These are phyloP conservation scores for Liparis tanakae DNA, from an alignment of 2,797 vertebrate genomes.

Conservation along the genomic window DNA sequence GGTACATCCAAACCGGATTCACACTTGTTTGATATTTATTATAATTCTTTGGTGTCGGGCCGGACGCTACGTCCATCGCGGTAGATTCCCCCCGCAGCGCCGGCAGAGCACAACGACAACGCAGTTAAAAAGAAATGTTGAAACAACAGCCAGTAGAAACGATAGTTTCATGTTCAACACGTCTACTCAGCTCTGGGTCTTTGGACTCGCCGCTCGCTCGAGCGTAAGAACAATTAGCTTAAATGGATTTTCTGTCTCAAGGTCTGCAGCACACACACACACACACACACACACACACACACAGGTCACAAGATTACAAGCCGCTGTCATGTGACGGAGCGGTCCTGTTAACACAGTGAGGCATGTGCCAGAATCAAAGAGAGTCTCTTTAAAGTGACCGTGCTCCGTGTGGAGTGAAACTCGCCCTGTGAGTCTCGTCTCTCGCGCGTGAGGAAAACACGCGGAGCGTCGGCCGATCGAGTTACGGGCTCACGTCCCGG, in stretches of 20 bases:
- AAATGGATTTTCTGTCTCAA: conserved; percentile 60
- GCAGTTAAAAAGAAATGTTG: not conserved
- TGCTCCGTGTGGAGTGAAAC: conserved; percentile 34
- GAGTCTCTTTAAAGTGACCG: conserved; percentile 43
- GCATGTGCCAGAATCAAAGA: conserved; percentile 32
- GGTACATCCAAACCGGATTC: no score
- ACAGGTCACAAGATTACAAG: conserved; percentile 59
- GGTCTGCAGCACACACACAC: conserved; percentile 31
- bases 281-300: not conserved
- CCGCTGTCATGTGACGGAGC: conserved; percentile 42
- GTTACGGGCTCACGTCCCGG: conserved; percentile 44
- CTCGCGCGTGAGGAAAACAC: conserved; percentile 47
- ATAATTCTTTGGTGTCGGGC: conserved; percentile 10
- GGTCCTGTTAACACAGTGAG: conserved; percentile 16
- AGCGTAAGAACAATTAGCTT: conserved; percentile 50
- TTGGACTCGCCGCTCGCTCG: conserved; percentile 11
- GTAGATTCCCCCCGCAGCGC: not conserved
- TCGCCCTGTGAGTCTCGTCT: conserved; percentile 41
- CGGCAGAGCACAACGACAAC: not conserved
- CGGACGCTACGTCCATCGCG: not conserved
- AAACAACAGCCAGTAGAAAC: not conserved
- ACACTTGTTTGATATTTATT: no score
- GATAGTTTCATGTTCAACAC: conserved; percentile 15
- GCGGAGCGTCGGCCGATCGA: conserved; percentile 52
- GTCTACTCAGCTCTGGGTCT: conserved; percentile 24